Conservation (phyloP, 2,113 vertebrate genomes). For the Polypterus senegalus region DNA sequence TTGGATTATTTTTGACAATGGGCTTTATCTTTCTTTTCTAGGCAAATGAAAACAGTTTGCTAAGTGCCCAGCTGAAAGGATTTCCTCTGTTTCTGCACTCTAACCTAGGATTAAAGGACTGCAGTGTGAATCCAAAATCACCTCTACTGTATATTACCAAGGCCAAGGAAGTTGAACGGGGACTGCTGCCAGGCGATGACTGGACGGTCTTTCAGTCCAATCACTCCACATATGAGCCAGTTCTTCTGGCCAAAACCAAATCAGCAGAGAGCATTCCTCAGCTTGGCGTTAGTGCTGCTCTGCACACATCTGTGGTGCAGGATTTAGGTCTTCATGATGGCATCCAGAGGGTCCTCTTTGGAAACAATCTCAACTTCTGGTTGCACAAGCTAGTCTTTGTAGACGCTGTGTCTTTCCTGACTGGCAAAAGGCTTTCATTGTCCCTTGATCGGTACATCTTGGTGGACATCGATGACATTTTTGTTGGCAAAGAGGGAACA, state of each 20-base stretch:
- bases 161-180: conserved; percentile 77
- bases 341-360: conserved; percentile 89
- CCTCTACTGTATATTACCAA: conserved; percentile 85
- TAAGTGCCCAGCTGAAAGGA: conserved; percentile 93
- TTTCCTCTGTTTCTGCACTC: conserved; percentile 94
- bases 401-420: conserved; percentile 86
- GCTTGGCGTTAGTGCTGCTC: conserved; percentile 62
- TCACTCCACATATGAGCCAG: conserved; percentile 87
- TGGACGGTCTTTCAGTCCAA: conserved; percentile 97
- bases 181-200: conserved; percentile 82
- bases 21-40: conserved; percentile 20
- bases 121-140: conserved; percentile 84
- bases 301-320: conserved; percentile 89
- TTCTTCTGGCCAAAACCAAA: conserved; percentile 85
- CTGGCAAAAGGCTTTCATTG: conserved; percentile 79
- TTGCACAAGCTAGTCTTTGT: conserved; percentile 90
- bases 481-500: conserved; percentile 92
- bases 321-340: conserved; percentile 90
- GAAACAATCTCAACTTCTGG: conserved; percentile 94
- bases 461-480: conserved; percentile 94
- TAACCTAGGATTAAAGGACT: conserved; percentile 90
- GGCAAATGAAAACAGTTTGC: conserved; percentile 95
- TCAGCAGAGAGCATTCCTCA: conserved; percentile 75
- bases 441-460: conserved; percentile 84
- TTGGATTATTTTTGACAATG: too few species aligned